These are phyloP conservation scores for Loxodonta africana DNA, from an alignment of 2,113 vertebrate species.

Conservation along the genomic window DNA sequence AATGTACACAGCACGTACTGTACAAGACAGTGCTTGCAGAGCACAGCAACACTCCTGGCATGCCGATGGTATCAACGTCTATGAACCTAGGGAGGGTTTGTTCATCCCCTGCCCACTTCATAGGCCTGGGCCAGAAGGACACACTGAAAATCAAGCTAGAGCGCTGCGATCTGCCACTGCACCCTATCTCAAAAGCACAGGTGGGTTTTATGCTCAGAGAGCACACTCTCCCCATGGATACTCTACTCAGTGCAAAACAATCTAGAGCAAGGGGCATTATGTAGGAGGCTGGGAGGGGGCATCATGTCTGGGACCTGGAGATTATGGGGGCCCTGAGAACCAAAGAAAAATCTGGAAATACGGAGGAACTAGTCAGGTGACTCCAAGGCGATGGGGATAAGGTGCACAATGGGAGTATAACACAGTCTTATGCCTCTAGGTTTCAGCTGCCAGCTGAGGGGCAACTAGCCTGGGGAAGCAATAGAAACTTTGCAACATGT, in stretches of 20 bases:
- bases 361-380: background rate
- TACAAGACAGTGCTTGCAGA: background rate
- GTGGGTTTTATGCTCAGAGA: background rate
- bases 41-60: background rate
- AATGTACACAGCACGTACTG: background rate
- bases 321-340: background rate
- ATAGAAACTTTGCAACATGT: background rate
- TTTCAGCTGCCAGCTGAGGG: background rate
- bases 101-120: background rate
- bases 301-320: background rate
- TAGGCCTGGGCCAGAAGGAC: background rate
- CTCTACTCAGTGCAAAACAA: background rate
- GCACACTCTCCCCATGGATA: background rate
- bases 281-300: background rate
- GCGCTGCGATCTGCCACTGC: background rate
- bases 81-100: accelerated
- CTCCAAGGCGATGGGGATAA: background rate
- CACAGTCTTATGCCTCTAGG: background rate
- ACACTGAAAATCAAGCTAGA: background rate
- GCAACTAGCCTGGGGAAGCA: background rate
- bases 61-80: background rate
- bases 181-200: background rate
- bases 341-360: background rate
- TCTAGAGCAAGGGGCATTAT: background rate
- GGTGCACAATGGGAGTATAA: background rate